phyloP scores from a whole-genome alignment of 1,140 invertebrate species.

The Magallana angulata region DNA sequence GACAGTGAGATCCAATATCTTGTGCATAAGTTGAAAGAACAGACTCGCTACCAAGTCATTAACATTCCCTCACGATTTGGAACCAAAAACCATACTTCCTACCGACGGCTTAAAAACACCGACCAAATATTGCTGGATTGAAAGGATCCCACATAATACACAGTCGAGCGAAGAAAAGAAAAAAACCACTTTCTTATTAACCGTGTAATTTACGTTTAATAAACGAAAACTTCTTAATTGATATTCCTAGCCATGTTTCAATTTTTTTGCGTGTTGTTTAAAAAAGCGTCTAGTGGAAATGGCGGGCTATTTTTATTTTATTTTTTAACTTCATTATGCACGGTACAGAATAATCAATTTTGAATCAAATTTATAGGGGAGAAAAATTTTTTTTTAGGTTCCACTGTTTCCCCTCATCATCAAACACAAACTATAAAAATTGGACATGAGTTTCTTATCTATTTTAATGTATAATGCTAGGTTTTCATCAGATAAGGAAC shows the following conservation, averaged over 20 bases:
- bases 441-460: constrained; percentile 28
- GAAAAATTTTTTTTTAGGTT: background rate
- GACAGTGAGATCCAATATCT: background rate
- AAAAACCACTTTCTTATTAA: background rate
- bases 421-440: constrained; percentile 27
- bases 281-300: background rate
- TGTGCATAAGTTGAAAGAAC: constrained; percentile 4
- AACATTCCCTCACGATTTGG: constrained; percentile 32
- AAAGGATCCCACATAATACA: constrained; percentile 6
- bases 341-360: background rate
- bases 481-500: constrained; percentile 5
- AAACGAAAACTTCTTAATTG: background rate
- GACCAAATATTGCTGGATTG: constrained; percentile 30
- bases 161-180: background rate
- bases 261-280: background rate
- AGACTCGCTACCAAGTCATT: background rate
- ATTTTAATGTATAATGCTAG: constrained; percentile 32
- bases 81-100: constrained; percentile 26
- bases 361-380: background rate
- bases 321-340: background rate
- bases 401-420: background rate
- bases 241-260: background rate
- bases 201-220: constrained; percentile 5
- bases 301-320: background rate
- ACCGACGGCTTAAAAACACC: background rate